Conservation (phyloP, 2,113 vertebrate genomes). For the Athene cunicularia region DNA sequence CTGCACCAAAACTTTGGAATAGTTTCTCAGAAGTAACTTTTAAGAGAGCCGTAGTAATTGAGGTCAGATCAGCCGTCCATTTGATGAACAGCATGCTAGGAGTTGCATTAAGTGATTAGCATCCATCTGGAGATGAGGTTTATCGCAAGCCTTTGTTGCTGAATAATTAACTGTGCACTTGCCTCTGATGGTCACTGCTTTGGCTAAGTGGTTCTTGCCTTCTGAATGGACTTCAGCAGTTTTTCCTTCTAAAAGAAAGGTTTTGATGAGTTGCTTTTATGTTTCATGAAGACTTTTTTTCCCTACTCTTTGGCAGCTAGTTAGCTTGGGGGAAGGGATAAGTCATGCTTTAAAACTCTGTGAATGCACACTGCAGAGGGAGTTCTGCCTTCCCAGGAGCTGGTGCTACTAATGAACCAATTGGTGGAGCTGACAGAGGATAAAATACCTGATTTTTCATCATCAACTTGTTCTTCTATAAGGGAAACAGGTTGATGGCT, state of each 20-base stretch:
- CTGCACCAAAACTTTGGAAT: background rate
- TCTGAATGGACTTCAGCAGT: background rate
- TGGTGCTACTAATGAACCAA: rapidly evolving
- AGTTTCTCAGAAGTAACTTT: slow-evolving; percentile 40
- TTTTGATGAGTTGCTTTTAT: background rate
- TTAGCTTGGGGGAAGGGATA: background rate
- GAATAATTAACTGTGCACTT: slow-evolving; percentile 31
- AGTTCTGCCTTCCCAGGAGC: background rate
- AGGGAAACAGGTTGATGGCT: background rate
- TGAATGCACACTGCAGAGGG: background rate
- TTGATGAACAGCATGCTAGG: background rate
- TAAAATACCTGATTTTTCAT: background rate
- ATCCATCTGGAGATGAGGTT: slow-evolving; percentile 28
- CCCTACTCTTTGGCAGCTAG: background rate
- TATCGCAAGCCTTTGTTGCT: slow-evolving; percentile 2
- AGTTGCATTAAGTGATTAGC: background rate
- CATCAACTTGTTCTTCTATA: background rate
- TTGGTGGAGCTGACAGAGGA: background rate
- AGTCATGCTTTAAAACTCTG: background rate
- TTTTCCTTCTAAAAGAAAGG: background rate
- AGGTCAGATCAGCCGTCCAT: background rate
- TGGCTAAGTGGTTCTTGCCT: background rate
- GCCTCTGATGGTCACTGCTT: background rate
- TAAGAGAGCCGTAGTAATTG: slow-evolving; percentile 40
- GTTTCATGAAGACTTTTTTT: background rate